Percentiles rank a stretch among this genome's conserved stretches.
These are phyloP conservation scores for Galerucella pusilla DNA, from an alignment of 2,888 invertebrate genomes.

Conservation along the genomic window DNA sequence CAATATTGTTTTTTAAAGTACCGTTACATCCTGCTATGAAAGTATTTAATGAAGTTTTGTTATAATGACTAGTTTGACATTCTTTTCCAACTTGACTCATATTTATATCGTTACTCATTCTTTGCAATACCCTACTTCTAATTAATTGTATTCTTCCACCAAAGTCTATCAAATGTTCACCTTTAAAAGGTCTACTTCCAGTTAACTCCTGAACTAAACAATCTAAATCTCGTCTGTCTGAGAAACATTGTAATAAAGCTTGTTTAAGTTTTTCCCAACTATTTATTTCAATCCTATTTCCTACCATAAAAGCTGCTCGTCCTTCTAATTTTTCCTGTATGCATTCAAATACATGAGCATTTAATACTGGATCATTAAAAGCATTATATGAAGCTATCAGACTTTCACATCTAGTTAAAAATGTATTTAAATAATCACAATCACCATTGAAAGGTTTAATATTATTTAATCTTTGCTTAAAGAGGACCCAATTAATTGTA, in stretches of 20 bases:
- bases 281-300: too few relatives aligned
- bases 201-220: slow-evolving; percentile 26
- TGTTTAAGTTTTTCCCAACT: too few relatives aligned
- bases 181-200: slow-evolving; percentile 19
- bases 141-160: slow-evolving; percentile 20
- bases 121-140: too few relatives aligned
- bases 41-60: too few relatives aligned
- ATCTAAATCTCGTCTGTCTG: slow-evolving; percentile 22
- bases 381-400: background rate
- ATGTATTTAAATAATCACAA: slow-evolving; percentile 18
- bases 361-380: slow-evolving; percentile 13
- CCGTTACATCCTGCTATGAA: too few relatives aligned
- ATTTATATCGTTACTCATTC: too few relatives aligned
- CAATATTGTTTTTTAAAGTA: too few relatives aligned
- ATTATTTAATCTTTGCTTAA: too few relatives aligned
- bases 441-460: slow-evolving; percentile 3
- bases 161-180: slow-evolving; percentile 18
- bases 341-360: slow-evolving; percentile 31
- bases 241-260: background rate
- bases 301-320: too few relatives aligned
- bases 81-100: too few relatives aligned
- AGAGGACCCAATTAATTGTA: too few relatives aligned
- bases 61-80: too few relatives aligned
- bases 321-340: slow-evolving; percentile 31
- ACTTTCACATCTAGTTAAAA: slow-evolving; percentile 13